Conservation (phyloP, 2,888 invertebrate genomes). For the Ophion ellenae region DNA sequence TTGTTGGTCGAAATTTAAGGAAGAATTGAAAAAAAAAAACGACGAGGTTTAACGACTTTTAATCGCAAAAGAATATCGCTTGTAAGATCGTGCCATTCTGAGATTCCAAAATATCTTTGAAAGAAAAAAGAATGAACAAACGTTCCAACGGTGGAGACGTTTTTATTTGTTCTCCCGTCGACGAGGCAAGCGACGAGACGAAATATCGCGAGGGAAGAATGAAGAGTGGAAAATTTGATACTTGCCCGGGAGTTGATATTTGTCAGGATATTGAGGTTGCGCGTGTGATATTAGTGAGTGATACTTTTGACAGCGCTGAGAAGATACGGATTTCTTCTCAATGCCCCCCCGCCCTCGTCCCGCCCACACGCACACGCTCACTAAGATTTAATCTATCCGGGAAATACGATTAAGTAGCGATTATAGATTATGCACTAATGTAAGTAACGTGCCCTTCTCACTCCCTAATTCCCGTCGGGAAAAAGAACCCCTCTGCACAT, state of each 20-base stretch:
- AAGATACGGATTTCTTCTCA: constrained; percentile 51
- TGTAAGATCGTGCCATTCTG: constrained; percentile 61
- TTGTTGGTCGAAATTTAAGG: background rate
- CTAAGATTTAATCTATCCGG: constrained; percentile 56
- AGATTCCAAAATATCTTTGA: constrained; percentile 55
- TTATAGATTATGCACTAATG: constrained; percentile 63
- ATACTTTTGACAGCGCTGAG: constrained; percentile 65
- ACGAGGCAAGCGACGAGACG: constrained; percentile 14
- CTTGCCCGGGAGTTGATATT: constrained; percentile 35
- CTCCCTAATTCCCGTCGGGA: background rate
- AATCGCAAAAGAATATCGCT: constrained; percentile 56
- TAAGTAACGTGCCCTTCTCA: constrained; percentile 39
- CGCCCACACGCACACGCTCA: constrained; percentile 63
- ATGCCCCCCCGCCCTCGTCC: constrained; percentile 24
- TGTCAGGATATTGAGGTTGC: constrained; percentile 52
- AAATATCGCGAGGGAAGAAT: constrained; percentile 10
- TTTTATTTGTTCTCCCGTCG: constrained; percentile 26
- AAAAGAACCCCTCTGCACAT: background rate
- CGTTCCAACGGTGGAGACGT: constrained; percentile 32
- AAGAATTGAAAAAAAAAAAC: background rate
- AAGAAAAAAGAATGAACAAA: constrained; percentile 15
- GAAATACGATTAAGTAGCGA: constrained; percentile 64
- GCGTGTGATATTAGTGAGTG: constrained; percentile 76
- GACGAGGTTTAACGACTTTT: constrained; percentile 58
- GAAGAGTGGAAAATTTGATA: constrained; percentile 29